phyloP scores from a whole-genome alignment of 2,113 vertebrate genomes.

The Pseudopodoces humilis region DNA sequence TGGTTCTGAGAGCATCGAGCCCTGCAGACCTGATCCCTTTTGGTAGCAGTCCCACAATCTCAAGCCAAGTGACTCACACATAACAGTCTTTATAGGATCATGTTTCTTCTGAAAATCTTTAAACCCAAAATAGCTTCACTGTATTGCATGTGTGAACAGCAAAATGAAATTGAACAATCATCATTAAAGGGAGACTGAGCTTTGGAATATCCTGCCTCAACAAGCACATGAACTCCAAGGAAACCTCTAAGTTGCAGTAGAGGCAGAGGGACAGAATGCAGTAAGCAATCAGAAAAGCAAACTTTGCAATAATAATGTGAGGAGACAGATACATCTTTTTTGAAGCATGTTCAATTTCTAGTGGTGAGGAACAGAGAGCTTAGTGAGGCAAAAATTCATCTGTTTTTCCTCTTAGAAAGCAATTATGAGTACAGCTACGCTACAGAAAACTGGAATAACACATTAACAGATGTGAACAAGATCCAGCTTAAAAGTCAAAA shows the following conservation, averaged over 20 bases:
- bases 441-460: not conserved
- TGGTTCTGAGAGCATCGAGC: not conserved
- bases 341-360: not conserved
- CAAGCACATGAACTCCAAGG: fast-evolving
- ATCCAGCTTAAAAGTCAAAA: not conserved
- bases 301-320: not conserved
- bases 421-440: not conserved
- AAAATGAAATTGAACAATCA: not conserved
- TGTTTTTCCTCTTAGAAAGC: not conserved
- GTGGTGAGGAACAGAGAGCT: not conserved
- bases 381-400: not conserved
- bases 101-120: not conserved
- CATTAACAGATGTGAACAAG: not conserved
- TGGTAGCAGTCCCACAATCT: not conserved
- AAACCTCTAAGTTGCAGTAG: not conserved
- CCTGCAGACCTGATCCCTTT: not conserved
- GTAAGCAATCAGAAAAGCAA: not conserved
- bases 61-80: not conserved
- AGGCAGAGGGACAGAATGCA: not conserved
- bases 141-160: not conserved
- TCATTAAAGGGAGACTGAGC: not conserved
- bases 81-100: not conserved
- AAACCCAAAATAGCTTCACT: not conserved
- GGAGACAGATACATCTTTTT: not conserved
- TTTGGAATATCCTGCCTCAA: not conserved